phyloP scores from a whole-genome alignment of 2,888 invertebrate genomes.

The Heteropelma amictum region DNA sequence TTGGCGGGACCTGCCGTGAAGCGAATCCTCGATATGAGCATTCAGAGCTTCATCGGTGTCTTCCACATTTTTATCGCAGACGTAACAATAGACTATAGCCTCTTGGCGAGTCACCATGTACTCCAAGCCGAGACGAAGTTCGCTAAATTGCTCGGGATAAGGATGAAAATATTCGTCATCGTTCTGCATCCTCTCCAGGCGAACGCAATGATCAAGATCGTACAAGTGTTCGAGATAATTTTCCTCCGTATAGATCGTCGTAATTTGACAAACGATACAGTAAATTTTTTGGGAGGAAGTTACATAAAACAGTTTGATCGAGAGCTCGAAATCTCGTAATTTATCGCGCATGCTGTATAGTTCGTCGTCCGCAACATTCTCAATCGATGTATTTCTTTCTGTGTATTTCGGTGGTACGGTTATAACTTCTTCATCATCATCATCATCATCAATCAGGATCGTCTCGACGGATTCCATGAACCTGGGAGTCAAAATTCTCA shows the following conservation, averaged over 20 bases:
- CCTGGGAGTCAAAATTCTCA: no score
- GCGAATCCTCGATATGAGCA: conserved; percentile 2
- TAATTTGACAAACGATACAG: conserved; percentile 62
- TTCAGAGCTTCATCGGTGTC: conserved; percentile 7
- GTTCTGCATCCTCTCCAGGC: conserved; percentile 54
- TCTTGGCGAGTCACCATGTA: conserved; percentile 57
- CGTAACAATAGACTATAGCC: conserved; percentile 53
- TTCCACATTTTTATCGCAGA: conserved; percentile 37
- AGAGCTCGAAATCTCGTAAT: conserved; percentile 7
- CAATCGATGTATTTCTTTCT: no score
- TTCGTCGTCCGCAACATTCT: background rate
- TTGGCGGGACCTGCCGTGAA: conserved; percentile 1
- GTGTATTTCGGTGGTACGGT: no score
- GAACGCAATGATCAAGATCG: conserved; percentile 54
- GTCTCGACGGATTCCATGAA: no score
- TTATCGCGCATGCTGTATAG: conserved; percentile 29
- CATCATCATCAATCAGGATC: no score
- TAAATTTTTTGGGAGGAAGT: conserved; percentile 12
- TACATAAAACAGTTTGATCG: background rate
- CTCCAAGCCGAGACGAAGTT: conserved; percentile 55
- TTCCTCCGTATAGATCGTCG: conserved; percentile 49
- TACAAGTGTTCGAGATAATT: conserved; percentile 62
- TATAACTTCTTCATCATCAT: no score
- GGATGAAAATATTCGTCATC: conserved; percentile 49
- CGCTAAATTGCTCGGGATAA: conserved; percentile 59